Evolutionary conservation across 2,113 vertebrate species (phyloP).

Genomic region (Ptychochromis oligacanthus): DNA sequence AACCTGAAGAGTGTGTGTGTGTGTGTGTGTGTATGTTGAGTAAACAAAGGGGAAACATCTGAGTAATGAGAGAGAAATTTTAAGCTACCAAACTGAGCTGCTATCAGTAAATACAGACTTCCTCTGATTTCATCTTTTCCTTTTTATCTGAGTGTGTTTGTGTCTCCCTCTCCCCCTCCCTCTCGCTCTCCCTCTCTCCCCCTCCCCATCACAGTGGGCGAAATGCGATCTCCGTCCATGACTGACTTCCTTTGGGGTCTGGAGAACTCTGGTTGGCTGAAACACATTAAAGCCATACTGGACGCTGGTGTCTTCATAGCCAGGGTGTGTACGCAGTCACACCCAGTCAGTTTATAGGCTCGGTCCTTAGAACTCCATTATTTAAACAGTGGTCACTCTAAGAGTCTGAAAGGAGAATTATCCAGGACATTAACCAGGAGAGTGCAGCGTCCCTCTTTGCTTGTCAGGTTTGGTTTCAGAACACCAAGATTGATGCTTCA

Average conservation of each 20-base stretch:
- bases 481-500: neutral
- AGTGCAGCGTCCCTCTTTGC: too few species aligned
- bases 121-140: neutral
- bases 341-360: neutral
- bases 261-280: constrained; percentile 95
- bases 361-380: too few species aligned
- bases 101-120: neutral
- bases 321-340: constrained; percentile 79
- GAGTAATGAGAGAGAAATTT: neutral
- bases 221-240: constrained; percentile 90
- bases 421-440: too few species aligned
- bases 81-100: neutral
- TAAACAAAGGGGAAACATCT: too few species aligned
- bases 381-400: too few species aligned
- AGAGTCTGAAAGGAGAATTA: too few species aligned
- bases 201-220: constrained; percentile 82
- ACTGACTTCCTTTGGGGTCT: constrained; percentile 96
- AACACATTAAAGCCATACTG: constrained; percentile 94
- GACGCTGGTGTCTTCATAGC: constrained; percentile 95
- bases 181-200: too few species aligned
- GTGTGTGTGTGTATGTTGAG: neutral
- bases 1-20: constrained; percentile 21
- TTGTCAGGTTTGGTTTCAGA: too few species aligned
- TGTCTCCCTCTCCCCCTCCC: too few species aligned
- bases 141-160: too few species aligned